Percentiles rank a stretch among this genome's conserved stretches.
phyloP scores from a whole-genome alignment of 2,888 invertebrate genomes.

The Mactromeris polynyma region DNA sequence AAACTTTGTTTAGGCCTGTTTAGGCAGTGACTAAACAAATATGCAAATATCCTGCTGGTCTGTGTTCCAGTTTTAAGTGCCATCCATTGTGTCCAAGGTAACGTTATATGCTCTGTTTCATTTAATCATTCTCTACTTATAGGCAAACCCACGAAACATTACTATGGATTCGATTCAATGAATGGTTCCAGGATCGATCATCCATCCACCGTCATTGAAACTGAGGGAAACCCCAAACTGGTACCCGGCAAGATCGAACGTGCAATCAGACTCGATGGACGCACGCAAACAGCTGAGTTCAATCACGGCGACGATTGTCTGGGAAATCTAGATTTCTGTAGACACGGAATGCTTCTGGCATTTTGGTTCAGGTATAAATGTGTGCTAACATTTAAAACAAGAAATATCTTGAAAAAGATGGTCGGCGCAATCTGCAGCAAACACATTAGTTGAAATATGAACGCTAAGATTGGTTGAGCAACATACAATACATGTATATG shows the following conservation, averaged over 20 bases:
- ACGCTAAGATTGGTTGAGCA: too few species aligned
- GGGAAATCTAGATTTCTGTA: conserved; percentile 82
- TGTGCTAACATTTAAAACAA: too few species aligned
- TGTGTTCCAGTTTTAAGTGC: too few species aligned
- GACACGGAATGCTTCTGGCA: conserved; percentile 77
- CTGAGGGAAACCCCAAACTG: conserved; percentile 72
- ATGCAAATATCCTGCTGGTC: too few species aligned
- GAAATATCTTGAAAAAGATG: too few species aligned
- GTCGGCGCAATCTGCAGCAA: too few species aligned
- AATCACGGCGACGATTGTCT: conserved; percentile 77
- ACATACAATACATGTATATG: too few species aligned
- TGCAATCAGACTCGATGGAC: conserved; percentile 77
- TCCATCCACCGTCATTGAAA: conserved; percentile 70
- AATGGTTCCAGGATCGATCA: conserved; percentile 71
- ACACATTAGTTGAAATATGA: too few species aligned
- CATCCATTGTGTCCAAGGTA: too few species aligned
- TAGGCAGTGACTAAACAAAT: too few species aligned
- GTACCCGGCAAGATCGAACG: conserved; percentile 78
- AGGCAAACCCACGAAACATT: conserved; percentile 81
- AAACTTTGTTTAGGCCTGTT: too few species aligned
- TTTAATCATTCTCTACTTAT: neutral
- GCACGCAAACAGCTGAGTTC: conserved; percentile 75
- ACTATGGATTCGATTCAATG: conserved; percentile 80
- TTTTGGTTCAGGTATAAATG: conserved; percentile 80
- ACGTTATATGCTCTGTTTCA: too few species aligned